Evolutionary conservation across 2,797 vertebrate genomes (phyloP), one percentile per base, ranked within the genome.

Genomic region (Pantherophis vulpinus): DNA sequence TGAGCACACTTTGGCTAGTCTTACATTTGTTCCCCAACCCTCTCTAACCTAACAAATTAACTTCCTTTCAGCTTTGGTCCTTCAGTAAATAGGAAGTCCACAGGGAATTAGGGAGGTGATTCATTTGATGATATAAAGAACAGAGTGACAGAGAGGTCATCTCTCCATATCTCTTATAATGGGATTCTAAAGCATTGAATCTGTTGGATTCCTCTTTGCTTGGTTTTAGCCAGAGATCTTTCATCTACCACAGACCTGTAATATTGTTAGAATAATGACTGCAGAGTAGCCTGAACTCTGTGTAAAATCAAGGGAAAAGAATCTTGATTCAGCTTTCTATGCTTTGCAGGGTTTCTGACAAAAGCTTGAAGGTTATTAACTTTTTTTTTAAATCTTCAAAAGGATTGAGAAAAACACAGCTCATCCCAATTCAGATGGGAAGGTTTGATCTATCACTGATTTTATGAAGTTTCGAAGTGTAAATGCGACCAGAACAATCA

Each of bases 191-290:
- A 83, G 93, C 0, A 13, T 94, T 96, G 96, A 97, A 96, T 96
- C 93, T 88, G 58, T 91, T 23, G 74, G 96, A 96, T 96, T 95
- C 95, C 94, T 96, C 83, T 94, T 93, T 95, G 95, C 94, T 97
- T 95, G 6, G 86, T 32, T 70, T 92, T 66, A 56, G 86, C 55
- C 51, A 95, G 95, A 79, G 90, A 37, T 91, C 93, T 96, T 93
- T 96, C 94, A 93, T 94, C 94, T 92, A 37, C 89, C 51, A 92
- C 92, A 16, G 1, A 95, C 95, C 95, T 94, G 95, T 95, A 96
- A 94, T 91, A 89, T 93, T 96, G 96, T 96, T 95, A n/a, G 87
- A 92, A 55, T 55, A 59, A 29, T 54, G 32, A 25, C 10, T 8
- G 2, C 10, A 20, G 37, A 79, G 9, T 1, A 4, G 42, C 74